A percentile compares a stretch with the other conserved stretches of the same genome.
These are phyloP conservation scores for Macrosiphum euphorbiae DNA, from an alignment of 2,888 invertebrate species.

Conservation along the genomic window DNA sequence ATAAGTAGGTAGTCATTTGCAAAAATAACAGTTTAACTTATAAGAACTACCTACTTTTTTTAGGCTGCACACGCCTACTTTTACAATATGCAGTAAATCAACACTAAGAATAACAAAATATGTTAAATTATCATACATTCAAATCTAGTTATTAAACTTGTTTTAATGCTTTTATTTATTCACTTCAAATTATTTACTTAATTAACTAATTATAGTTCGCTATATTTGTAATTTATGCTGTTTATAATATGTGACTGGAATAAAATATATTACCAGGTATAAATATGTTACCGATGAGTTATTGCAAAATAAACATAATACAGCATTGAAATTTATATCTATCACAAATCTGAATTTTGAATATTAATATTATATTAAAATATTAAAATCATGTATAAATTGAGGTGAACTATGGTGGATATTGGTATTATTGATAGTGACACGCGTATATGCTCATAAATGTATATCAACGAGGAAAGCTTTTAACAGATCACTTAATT, in stretches of 20 bases:
- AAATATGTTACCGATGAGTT: neutral
- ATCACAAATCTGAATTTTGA: neutral
- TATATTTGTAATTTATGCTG: neutral
- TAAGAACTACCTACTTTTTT: neutral
- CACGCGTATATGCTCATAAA: neutral
- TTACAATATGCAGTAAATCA: neutral
- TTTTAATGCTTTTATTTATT: neutral
- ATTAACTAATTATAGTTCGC: neutral
- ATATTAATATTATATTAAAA: neutral
- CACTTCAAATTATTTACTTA: too few relatives aligned
- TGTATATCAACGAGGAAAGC: neutral
- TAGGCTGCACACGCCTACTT: neutral
- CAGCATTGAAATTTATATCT: neutral
- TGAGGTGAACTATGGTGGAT: neutral
- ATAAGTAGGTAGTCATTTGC: neutral
- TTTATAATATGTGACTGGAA: neutral
- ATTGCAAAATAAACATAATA: neutral
- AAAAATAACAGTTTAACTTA: neutral
- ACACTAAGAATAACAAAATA: neutral
- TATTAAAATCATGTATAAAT: neutral
- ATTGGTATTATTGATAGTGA: slow-evolving; percentile 1
- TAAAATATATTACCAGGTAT: neutral
- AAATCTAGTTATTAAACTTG: too few relatives aligned
- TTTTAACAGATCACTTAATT: slow-evolving; percentile 38
- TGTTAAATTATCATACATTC: neutral